Conservation (phyloP, 2,888 invertebrate genomes). For the Heliconius ethilla region DNA sequence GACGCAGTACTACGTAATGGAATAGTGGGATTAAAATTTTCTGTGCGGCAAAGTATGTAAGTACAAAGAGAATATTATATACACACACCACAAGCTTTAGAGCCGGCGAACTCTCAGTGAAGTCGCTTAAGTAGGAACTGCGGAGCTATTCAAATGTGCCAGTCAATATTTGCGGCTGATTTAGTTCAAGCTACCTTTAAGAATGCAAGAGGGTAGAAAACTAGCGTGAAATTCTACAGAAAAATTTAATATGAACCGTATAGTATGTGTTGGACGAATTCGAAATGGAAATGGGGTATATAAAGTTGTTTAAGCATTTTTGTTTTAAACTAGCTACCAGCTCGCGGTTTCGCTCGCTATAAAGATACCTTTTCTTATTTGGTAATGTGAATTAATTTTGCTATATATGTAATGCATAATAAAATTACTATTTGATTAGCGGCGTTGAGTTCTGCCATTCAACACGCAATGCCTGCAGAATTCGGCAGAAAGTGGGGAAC, state of each 20-base stretch:
- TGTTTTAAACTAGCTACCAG: not conserved
- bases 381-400: too few species aligned
- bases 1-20: slow-evolving; percentile 16
- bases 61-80: slow-evolving; percentile 27
- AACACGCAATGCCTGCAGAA: too few species aligned
- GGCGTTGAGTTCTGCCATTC: too few species aligned
- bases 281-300: not conserved
- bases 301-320: not conserved
- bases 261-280: not conserved
- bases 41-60: slow-evolving; percentile 18
- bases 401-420: too few species aligned
- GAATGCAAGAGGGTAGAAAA: slow-evolving; percentile 27
- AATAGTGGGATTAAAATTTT: slow-evolving; percentile 11
- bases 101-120: slow-evolving; percentile 17
- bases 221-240: slow-evolving; percentile 39
- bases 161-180: slow-evolving; percentile 42
- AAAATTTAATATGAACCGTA: slow-evolving; percentile 1
- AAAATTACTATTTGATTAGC: too few species aligned
- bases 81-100: slow-evolving; percentile 17
- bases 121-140: slow-evolving; percentile 36
- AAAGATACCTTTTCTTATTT: too few species aligned
- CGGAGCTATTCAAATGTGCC: slow-evolving; percentile 38
- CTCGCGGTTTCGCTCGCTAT: too few species aligned
- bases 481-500: too few species aligned
- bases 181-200: slow-evolving; percentile 35